These are phyloP conservation scores for Eulacestoma nigropectus DNA, from an alignment of 2,113 vertebrate species.

Conservation along the genomic window DNA sequence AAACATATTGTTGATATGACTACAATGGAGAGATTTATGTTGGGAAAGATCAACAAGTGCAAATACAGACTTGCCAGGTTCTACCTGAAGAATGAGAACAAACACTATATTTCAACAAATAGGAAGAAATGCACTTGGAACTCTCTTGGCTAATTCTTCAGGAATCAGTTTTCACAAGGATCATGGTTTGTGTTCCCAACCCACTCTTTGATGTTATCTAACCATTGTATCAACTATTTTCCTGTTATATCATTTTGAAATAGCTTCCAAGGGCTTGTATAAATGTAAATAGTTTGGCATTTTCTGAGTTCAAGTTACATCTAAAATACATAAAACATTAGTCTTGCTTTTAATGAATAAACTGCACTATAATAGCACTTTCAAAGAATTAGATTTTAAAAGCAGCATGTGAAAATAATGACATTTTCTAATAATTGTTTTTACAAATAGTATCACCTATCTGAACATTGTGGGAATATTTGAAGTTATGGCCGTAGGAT, in stretches of 20 bases:
- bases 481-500: neutral
- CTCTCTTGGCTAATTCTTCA: slow-evolving; percentile 33
- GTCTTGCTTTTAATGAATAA: neutral
- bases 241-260: slow-evolving; percentile 25
- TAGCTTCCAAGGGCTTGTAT: slow-evolving; percentile 11
- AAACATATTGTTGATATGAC: slow-evolving; percentile 32
- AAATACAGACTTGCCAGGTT: slow-evolving; percentile 37
- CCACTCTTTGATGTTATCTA: slow-evolving; percentile 57
- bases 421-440: neutral
- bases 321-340: neutral
- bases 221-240: slow-evolving; percentile 35
- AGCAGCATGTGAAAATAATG: neutral
- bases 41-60: slow-evolving; percentile 64
- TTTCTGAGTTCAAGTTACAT: slow-evolving; percentile 30
- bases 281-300: neutral
- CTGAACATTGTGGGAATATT: neutral
- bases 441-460: neutral
- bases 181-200: slow-evolving; percentile 26
- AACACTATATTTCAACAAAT: slow-evolving; percentile 28
- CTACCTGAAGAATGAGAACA: slow-evolving; percentile 5
- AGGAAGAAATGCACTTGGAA: slow-evolving; percentile 35
- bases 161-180: slow-evolving; percentile 61
- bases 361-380: neutral
- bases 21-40: slow-evolving; percentile 42
- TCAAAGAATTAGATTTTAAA: neutral